Evolutionary conservation across 2,113 vertebrate genomes (phyloP).

Genomic region (Dascyllus trimaculatus): DNA sequence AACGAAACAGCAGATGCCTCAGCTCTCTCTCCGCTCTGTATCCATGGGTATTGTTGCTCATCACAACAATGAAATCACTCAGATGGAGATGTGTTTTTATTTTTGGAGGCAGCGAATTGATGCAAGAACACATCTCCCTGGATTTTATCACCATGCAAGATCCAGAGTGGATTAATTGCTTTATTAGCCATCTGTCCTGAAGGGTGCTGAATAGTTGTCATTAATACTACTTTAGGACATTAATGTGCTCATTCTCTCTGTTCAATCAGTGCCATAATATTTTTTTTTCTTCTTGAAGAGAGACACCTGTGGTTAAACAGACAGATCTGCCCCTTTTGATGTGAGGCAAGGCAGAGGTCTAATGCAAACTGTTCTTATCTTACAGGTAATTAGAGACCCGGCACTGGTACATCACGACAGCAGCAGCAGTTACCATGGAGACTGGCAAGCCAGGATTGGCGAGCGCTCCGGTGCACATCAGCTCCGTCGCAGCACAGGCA

Average conservation of each 20-base stretch:
- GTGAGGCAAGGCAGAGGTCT: slow-evolving; percentile 50
- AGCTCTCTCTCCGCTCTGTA: neutral
- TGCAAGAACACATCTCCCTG: slow-evolving; percentile 13
- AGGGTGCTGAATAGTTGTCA: neutral
- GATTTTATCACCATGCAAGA: slow-evolving; percentile 19
- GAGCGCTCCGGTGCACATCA: slow-evolving; percentile 72
- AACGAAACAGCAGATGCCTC: neutral
- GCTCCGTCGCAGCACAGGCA: slow-evolving; percentile 71
- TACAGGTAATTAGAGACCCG: slow-evolving; percentile 83
- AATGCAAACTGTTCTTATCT: slow-evolving; percentile 80
- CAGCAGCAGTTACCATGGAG: slow-evolving; percentile 86
- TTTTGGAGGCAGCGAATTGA: neutral
- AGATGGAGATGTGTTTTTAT: slow-evolving; percentile 4
- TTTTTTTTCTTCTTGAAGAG: slow-evolving; percentile 14
- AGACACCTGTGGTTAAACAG: slow-evolving; percentile 28
- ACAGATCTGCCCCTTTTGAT: slow-evolving; percentile 42
- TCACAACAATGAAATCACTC: slow-evolving; percentile 11
- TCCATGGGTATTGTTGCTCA: slow-evolving; percentile 51
- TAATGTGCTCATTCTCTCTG: slow-evolving; percentile 3
- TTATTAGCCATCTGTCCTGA: slow-evolving; percentile 33
- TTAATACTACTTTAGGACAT: neutral
- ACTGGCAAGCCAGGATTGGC: slow-evolving; percentile 83
- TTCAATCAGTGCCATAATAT: slow-evolving; percentile 2
- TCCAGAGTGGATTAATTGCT: slow-evolving; percentile 20
- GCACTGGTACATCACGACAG: slow-evolving; percentile 79